Base-by-base conservation (phyloP, 2,888 invertebrate genomes). In the Blera fallax region DNA sequence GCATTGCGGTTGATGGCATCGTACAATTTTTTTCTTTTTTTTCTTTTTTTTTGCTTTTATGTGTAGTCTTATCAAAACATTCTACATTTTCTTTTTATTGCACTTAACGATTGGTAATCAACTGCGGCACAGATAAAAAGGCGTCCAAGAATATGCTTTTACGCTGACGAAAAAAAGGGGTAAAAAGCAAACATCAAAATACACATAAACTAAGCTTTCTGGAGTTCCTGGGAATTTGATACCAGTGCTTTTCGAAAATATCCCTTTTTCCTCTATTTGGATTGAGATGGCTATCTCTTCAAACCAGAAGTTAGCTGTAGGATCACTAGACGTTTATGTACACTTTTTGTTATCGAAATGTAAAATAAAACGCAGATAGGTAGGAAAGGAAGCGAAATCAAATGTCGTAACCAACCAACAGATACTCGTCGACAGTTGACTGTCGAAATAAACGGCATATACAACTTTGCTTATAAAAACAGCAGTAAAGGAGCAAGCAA, bases 311-410 rank as follows among this genome's bases (percentile, higher is more conserved):
- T 34, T 34, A 27, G 32, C 72, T 18, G 11, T 29, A 14, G 52
- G 24, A 52, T 77, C 18, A 45, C 18, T 16, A 32, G 16, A 16
- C 2, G 2, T 69, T 45, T 48, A 3, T 29, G n/a, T 27, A 37
- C 4, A 16, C 24, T 48, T 16, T 52, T 77, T 43, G 18, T 45
- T 52, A 37, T 56, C 56, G 48, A 48, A 76, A 48, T 27, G 65
- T 34, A 58, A 70, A 34, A 72, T 77, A 52, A 77, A 77, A 37
- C 27, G 3, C 40, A 43, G 43, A 65, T 37, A 77, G 40, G 18
- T 52, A 69, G 10, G 8, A 14, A 27, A 69, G 10, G 8, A 14
- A 27, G 4, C 8, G 40, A 78, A 79, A 72, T 70, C 48, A 48
- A 70, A 77, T 27, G 21, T 54, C 69, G 52, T 50, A 58, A 69